Evolutionary conservation across 1,140 invertebrate genomes (phyloP).

Genomic region (Manduca sexta): DNA sequence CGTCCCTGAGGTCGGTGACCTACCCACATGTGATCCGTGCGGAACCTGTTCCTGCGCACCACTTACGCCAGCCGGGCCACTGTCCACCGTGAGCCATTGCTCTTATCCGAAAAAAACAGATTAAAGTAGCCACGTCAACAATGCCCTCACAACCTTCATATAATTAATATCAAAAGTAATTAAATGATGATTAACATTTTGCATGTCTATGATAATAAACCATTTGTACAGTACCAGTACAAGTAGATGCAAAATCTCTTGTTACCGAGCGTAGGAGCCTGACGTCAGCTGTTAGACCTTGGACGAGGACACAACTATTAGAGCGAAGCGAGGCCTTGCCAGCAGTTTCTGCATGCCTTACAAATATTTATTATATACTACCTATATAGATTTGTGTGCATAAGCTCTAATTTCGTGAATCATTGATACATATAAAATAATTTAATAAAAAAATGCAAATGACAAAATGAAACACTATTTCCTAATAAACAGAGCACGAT

Average conservation of each 20-base stretch:
- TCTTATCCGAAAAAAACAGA: slow-evolving; percentile 20
- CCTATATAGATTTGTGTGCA: slow-evolving; percentile 4
- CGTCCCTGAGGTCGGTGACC: slow-evolving; percentile 51
- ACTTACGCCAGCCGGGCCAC: slow-evolving; percentile 34
- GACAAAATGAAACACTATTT: too few relatives aligned
- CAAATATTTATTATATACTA: slow-evolving; percentile 26
- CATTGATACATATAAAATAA: neutral
- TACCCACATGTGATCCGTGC: slow-evolving; percentile 53
- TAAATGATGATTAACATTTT: too few relatives aligned
- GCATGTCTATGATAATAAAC: too few relatives aligned
- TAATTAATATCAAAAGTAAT: neutral
- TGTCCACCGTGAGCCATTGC: slow-evolving; percentile 32
- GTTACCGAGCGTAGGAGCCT: slow-evolving; percentile 48
- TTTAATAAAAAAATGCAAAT: neutral
- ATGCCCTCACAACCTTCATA: neutral
- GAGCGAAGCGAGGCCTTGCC: slow-evolving; percentile 54
- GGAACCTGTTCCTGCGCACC: slow-evolving; percentile 64
- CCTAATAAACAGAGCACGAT: too few relatives aligned
- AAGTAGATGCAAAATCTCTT: slow-evolving; percentile 33
- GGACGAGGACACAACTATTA: slow-evolving; percentile 57
- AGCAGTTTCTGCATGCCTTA: slow-evolving; percentile 47
- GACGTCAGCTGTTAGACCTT: slow-evolving; percentile 61
- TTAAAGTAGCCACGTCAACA: slow-evolving; percentile 11
- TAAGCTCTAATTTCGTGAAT: slow-evolving; percentile 6
- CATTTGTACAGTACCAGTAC: too few relatives aligned